Percentiles rank a stretch among this genome's conserved stretches.
Evolutionary conservation across 2,113 vertebrate genomes (phyloP).

Genomic region (Sapajus apella): DNA sequence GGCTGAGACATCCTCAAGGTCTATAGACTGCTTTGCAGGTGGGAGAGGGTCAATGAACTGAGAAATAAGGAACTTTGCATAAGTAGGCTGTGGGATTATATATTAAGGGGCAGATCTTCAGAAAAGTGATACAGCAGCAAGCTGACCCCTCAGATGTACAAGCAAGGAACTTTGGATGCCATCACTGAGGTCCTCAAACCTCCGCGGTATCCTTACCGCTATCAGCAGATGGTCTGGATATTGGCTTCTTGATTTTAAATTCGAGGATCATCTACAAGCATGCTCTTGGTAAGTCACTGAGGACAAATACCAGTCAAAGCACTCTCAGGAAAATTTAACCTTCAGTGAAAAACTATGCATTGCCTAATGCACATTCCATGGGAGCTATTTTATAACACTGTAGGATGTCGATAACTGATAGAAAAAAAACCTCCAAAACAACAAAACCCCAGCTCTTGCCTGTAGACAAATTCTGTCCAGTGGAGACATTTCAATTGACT

Average conservation of each 20-base stretch:
- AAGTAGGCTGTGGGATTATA: background rate
- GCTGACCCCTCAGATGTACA: no score
- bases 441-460: background rate
- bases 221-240: background rate
- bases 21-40: background rate
- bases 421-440: background rate
- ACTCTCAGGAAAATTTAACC: background rate
- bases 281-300: background rate
- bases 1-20: background rate
- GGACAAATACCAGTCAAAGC: background rate
- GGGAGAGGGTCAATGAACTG: background rate
- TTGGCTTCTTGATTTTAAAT: background rate
- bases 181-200: background rate
- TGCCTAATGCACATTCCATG: background rate
- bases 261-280: background rate
- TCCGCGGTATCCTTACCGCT: background rate
- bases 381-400: background rate
- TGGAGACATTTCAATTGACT: background rate
- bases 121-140: background rate
- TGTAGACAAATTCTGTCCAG: background rate
- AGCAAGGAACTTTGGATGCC: accelerated
- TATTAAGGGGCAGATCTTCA: background rate
- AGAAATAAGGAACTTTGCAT: background rate
- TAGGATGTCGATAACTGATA: background rate
- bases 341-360: background rate